phyloP scores from a whole-genome alignment of 2,113 vertebrate species.

The Himantopus leucocephalus region DNA sequence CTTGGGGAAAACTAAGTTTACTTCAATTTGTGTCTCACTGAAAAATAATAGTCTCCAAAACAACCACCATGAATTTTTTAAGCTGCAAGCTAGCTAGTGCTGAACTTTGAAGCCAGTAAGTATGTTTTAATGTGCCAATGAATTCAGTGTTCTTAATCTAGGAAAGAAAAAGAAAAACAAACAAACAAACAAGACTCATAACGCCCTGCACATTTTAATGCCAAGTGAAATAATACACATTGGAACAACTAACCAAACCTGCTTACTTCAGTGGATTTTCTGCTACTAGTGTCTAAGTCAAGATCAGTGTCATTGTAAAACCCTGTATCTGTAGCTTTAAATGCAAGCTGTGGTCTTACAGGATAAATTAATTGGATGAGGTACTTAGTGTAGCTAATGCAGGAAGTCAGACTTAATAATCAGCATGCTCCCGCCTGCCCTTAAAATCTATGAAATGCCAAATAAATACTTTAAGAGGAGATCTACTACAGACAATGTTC shows the following conservation, averaged over 20 bases:
- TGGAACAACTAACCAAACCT: not conserved
- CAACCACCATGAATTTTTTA: not conserved
- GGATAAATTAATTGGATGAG: slow-evolving; percentile 12
- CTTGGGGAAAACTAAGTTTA: not conserved
- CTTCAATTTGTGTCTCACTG: not conserved
- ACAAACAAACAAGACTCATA: not conserved
- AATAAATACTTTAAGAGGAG: slow-evolving; percentile 17
- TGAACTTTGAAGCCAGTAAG: not conserved
- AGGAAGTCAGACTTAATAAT: slow-evolving; percentile 46
- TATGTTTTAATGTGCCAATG: not conserved
- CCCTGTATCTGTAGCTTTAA: not conserved
- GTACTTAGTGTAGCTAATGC: not conserved
- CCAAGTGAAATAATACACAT: not conserved
- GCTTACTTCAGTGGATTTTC: not conserved
- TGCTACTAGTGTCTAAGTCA: not conserved
- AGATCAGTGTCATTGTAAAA: not conserved
- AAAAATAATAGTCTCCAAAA: not conserved
- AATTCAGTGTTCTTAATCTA: not conserved
- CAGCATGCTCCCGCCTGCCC: not conserved
- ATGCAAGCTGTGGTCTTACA: not conserved
- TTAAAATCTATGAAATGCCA: slow-evolving; percentile 34
- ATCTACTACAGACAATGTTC: not conserved
- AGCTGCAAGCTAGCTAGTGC: not conserved
- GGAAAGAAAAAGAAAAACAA: not conserved
- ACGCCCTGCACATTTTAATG: not conserved